A percentile compares a stretch with the other conserved stretches of the same genome.
These are phyloP conservation scores for Apostichopus leukothele DNA, from an alignment of 53 echinoderm and acorn worm genomes.

Conservation along the genomic window DNA sequence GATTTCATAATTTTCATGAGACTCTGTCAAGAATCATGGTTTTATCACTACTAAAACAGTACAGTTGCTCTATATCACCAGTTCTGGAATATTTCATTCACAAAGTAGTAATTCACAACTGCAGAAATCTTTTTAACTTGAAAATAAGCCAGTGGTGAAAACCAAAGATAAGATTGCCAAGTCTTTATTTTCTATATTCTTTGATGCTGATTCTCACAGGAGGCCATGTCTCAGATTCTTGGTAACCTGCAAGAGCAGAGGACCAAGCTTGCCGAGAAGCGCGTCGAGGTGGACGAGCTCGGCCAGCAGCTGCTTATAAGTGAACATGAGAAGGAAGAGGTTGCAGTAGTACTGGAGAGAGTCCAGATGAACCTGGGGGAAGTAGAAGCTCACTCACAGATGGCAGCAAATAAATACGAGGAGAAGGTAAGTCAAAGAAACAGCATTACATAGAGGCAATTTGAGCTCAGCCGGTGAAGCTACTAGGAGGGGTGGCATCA, in stretches of 20 bases:
- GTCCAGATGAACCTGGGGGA: constrained; percentile 61
- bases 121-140: too few relatives aligned
- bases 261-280: constrained; percentile 28
- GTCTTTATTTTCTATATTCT: background rate
- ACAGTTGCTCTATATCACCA: too few relatives aligned
- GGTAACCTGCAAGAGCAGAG: constrained; percentile 61
- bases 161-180: too few relatives aligned
- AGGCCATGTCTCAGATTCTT: constrained; percentile 74
- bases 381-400: constrained; percentile 51
- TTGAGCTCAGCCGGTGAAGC: too few relatives aligned
- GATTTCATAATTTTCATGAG: too few relatives aligned
- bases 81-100: too few relatives aligned
- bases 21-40: too few relatives aligned
- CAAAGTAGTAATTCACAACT: too few relatives aligned
- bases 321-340: constrained; percentile 58
- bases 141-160: too few relatives aligned
- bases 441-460: too few relatives aligned
- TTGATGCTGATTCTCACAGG: constrained; percentile 39
- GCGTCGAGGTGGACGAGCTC: constrained; percentile 58
- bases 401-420: constrained; percentile 56
- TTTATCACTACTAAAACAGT: too few relatives aligned
- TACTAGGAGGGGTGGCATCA: too few relatives aligned
- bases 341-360: constrained; percentile 33
- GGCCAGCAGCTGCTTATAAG: constrained; percentile 48
- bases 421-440: constrained; percentile 60